Base-by-base conservation (phyloP, 2,888 invertebrate genomes). In the Apocheima hispidaria region DNA sequence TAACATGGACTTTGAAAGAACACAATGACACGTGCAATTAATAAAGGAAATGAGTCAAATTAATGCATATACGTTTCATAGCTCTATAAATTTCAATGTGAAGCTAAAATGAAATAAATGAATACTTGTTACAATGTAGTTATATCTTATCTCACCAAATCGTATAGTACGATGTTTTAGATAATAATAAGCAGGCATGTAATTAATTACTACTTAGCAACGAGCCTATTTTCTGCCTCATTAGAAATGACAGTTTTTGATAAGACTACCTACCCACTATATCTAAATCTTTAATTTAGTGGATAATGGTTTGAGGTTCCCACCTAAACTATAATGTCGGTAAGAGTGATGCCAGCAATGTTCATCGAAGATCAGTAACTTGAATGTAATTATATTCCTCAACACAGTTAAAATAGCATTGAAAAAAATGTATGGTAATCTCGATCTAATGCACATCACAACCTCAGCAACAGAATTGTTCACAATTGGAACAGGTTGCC, bases 81-180 rank as follows among this genome's bases (percentile, higher is more conserved):
- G n/a, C 7, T 43, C 23, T n/a, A 14, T 43, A 26, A n/a, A 43
- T 14, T 26, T 23, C 1, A 14, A 12, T 10, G 28, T 46, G 18
- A 10, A 6, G 5, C 1, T 2, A n/a, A 30, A n/a, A 20, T 20
- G 30, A 18, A 18, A 28, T 23, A 9, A 28, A 44, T 38, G 4
- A 28, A 14, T 20, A 21, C n/a, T n/a, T n/a, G n/a, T 36, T 2
- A 35, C 33, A 33, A 20, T 49, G 28, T 30, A 4, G 6, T 16
- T 48, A 55, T 55, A 55, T 55, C 55, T 55, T 55, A 48, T 55
- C 55, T 36, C 2, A 18, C 16, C n/a, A 46, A 23, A 35, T 44
- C 30, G 20, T 30, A 46, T 38, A 30, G 30, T 43, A 26, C 48
- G 50, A 48, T 49, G 23, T 56, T 14, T 55, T 2, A 48, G 48